Conservation (phyloP, 1,140 invertebrate genomes). For the Drosophila subobscura region DNA sequence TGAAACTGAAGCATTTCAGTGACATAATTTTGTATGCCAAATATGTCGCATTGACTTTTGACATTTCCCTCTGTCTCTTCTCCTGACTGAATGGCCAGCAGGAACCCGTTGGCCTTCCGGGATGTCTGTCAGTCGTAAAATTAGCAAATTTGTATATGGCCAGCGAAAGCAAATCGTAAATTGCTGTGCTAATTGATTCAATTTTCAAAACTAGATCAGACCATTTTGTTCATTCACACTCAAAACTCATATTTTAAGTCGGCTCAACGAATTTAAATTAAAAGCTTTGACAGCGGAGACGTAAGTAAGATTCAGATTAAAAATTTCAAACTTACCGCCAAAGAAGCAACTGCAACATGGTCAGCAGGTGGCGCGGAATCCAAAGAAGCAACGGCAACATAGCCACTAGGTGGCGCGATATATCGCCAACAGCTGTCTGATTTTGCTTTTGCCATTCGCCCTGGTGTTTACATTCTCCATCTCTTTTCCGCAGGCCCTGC, state of each 20-base stretch:
- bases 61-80: slow-evolving; percentile 9
- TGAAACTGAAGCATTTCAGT: slow-evolving; percentile 41
- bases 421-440: not conserved
- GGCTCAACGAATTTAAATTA: too few species aligned
- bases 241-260: too few species aligned
- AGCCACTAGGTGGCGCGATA: too few species aligned
- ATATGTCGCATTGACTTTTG: slow-evolving; percentile 43
- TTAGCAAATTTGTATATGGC: slow-evolving; percentile 24
- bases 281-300: too few species aligned
- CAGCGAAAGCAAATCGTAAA: slow-evolving; percentile 10
- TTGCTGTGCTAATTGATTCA: slow-evolving; percentile 28
- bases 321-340: too few species aligned
- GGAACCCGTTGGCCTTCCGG: slow-evolving; percentile 49
- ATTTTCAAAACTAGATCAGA: slow-evolving; percentile 11
- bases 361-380: too few species aligned
- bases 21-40: slow-evolving; percentile 18
- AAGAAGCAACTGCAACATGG: too few species aligned
- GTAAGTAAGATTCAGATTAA: too few species aligned
- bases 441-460: not conserved
- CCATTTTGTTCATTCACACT: too few species aligned
- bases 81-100: not conserved
- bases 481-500: slow-evolving; percentile 1
- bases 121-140: slow-evolving; percentile 23
- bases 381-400: too few species aligned
- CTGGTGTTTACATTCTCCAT: not conserved